Evolutionary conservation across 2,797 vertebrate genomes (phyloP).

Genomic region (Enteromius mattozi): DNA sequence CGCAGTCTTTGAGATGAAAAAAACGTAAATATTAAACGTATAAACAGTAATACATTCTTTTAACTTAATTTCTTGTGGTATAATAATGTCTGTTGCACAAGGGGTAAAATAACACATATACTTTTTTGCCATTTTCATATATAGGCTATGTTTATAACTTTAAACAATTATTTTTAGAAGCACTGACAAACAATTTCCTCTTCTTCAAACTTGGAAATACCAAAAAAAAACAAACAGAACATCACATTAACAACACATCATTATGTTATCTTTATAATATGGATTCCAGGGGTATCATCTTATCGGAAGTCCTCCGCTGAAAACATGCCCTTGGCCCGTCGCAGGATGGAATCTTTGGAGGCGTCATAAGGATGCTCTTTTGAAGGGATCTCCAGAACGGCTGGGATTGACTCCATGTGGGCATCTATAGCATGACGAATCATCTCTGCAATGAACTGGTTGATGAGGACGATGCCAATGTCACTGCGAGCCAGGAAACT

Average conservation of each 20-base stretch:
- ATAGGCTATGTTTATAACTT: neutral
- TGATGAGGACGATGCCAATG: slow-evolving; percentile 95
- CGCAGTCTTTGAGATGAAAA: neutral
- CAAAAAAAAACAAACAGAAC: slow-evolving; percentile 3
- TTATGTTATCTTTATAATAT: slow-evolving; percentile 8
- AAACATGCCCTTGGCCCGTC: slow-evolving; percentile 93
- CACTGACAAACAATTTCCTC: neutral
- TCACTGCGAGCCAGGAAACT: slow-evolving; percentile 89
- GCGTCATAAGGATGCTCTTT: slow-evolving; percentile 97
- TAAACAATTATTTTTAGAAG: slow-evolving; percentile 3
- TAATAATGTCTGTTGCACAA: neutral
- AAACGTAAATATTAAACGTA: neutral
- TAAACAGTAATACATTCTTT: neutral
- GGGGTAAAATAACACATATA: neutral
- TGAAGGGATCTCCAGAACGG: slow-evolving; percentile 93
- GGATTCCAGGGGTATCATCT: slow-evolving; percentile 17
- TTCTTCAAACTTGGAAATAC: neutral
- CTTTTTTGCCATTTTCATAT: neutral
- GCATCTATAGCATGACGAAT: slow-evolving; percentile 92
- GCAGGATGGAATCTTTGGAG: slow-evolving; percentile 93
- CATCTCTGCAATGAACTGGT: slow-evolving; percentile 95
- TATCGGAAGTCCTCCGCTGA: slow-evolving; percentile 90
- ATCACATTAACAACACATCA: slow-evolving; percentile 7
- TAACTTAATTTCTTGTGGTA: neutral
- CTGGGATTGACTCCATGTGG: slow-evolving; percentile 89